A percentile compares a stretch with the other conserved stretches of the same genome.
phyloP scores from a whole-genome alignment of 2,797 vertebrate genomes.

The Acrocephalus scirpaceus region DNA sequence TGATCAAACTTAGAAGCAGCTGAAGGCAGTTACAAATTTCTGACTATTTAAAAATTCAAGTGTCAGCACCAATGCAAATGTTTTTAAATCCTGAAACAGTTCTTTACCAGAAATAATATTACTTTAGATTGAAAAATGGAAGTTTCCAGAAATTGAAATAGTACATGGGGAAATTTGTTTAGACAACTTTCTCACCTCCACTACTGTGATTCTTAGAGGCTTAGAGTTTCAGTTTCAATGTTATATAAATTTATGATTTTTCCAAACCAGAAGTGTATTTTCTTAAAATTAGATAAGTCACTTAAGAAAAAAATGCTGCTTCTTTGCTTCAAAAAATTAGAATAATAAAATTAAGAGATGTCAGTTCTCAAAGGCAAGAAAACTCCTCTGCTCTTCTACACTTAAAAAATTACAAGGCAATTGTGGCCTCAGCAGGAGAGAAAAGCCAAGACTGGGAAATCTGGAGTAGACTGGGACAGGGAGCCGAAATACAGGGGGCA shows the following conservation, averaged over 20 bases:
- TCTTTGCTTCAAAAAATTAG: background rate
- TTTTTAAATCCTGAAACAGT: background rate
- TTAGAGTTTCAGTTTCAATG: background rate
- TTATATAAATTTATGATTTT: background rate
- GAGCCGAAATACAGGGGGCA: fast-evolving
- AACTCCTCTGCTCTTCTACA: background rate
- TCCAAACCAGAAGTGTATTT: background rate
- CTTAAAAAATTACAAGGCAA: background rate
- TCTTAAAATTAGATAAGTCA: background rate
- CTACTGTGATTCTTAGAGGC: background rate
- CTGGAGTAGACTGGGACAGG: background rate
- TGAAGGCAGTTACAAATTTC: background rate
- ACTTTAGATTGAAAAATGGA: background rate
- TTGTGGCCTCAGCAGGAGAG: background rate
- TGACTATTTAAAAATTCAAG: background rate
- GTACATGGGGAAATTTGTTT: background rate
- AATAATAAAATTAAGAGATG: background rate
- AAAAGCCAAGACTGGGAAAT: background rate
- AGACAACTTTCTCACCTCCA: background rate
- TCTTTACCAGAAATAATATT: background rate
- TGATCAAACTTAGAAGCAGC: background rate
- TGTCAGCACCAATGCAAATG: background rate
- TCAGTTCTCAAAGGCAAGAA: background rate
- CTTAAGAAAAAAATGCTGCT: background rate
- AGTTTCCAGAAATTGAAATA: background rate